phyloP scores from a whole-genome alignment of 2,797 vertebrate species.

The Dermochelys coriacea region DNA sequence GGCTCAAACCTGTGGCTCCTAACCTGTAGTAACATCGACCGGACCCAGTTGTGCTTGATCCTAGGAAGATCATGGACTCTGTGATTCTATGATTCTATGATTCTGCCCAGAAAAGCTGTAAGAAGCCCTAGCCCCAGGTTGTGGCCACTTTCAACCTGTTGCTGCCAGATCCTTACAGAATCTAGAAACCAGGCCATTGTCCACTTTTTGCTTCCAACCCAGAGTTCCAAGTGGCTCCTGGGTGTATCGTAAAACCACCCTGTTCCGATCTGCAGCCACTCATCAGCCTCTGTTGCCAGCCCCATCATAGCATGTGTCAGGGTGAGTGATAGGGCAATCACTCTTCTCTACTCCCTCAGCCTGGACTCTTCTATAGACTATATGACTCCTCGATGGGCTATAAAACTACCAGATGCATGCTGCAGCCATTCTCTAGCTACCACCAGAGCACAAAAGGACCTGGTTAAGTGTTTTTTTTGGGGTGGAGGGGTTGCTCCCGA shows the following conservation, averaged over 20 bases:
- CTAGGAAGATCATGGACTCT: neutral
- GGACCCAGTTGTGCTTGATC: neutral
- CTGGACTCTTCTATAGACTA: neutral
- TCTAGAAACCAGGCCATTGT: rapidly evolving
- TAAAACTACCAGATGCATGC: neutral
- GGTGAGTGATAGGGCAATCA: neutral
- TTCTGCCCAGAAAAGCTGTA: constrained; percentile 16
- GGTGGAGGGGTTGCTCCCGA: neutral
- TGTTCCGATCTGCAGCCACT: neutral
- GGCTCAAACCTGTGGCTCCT: constrained; percentile 15
- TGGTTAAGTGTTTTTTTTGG: neutral
- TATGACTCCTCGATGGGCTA: neutral
- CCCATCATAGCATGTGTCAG: neutral
- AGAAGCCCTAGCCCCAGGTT: neutral
- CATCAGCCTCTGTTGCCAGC: neutral
- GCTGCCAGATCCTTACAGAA: neutral
- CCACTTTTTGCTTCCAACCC: neutral
- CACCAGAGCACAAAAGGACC: neutral
- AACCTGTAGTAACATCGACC: constrained; percentile 56
- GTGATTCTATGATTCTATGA: no score
- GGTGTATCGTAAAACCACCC: neutral
- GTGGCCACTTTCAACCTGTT: neutral
- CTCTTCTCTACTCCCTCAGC: rapidly evolving
- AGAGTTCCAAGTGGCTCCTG: neutral
- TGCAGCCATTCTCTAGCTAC: neutral